Base-by-base conservation (phyloP, 2,797 vertebrate genomes). In the Premnoplex brunnescens region DNA sequence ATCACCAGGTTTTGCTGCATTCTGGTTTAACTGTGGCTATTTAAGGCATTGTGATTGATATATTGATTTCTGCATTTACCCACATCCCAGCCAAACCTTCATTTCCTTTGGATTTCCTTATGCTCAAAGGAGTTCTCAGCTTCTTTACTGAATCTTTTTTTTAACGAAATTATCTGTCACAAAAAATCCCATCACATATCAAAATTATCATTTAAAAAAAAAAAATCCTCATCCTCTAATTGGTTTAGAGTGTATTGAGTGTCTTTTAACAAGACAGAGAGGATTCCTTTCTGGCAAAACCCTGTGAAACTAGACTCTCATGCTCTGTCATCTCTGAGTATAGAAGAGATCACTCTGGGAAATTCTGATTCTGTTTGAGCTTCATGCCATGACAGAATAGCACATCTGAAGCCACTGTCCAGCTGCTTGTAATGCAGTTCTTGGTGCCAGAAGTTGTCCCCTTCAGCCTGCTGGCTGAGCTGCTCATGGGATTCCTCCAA, bases 31-130 rank as follows among this genome's bases (percentile, higher is more conserved):
- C 22, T 75, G 24, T 72, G 0, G 1, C 23, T 84, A 3, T 64
- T 64, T 63, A 66, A 68, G 36, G 8, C 55, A n/a, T 59, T 9
- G 10, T 46, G 79, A 49, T 41, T 34, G 68, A 58, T 84, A 41
- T 51, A 78, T 84, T 86, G 39, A 66, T 93, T 90, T 84, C 69
- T 91, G 49, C 41, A 44, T 75, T 71, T 88, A 49, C 52, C 68
- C 62, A 32, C 21, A 63, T 75, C 55, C 48, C 58, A 66, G 37
- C 12, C 46, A 88, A 18, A 3, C 28, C 27, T 43, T 49, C 1
- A 36, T 59, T 84, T 88, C 26, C 14, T 83, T 37, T 83, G 28
- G 15, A 36, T 82, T 80, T 63, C 58, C 63, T 87, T 55, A 32
- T 74, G 8, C 41, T 79, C 36, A 52, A 27, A 84, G 36, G 30